phyloP scores from a whole-genome alignment of 2,113 vertebrate species.

The Columba livia region DNA sequence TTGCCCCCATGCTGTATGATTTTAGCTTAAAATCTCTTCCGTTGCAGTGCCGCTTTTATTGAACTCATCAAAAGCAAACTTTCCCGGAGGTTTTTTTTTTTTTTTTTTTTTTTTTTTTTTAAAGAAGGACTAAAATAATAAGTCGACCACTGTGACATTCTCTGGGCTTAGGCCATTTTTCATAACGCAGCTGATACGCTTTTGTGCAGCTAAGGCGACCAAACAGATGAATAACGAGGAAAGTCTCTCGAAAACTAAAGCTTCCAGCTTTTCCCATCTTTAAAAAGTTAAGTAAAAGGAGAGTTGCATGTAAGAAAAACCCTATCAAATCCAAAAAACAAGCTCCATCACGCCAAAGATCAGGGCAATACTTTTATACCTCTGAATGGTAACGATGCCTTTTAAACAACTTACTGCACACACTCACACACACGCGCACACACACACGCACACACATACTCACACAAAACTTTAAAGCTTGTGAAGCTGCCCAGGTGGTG shows the following conservation, averaged over 20 bases:
- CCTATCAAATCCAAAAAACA: slow-evolving; percentile 1
- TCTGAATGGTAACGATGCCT: slow-evolving; percentile 68
- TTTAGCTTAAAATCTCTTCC: slow-evolving; percentile 85
- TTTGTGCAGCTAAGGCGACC: slow-evolving; percentile 90
- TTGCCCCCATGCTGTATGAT: slow-evolving; percentile 83
- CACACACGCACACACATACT: slow-evolving; percentile 6
- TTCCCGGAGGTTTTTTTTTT: slow-evolving; percentile 81
- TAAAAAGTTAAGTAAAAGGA: slow-evolving; percentile 79
- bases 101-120: slow-evolving; percentile 73
- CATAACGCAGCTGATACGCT: slow-evolving; percentile 89
- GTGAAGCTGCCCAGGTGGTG: slow-evolving; percentile 78
- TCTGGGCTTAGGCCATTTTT: slow-evolving; percentile 91
- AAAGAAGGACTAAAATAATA: slow-evolving; percentile 88
- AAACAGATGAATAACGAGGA: slow-evolving; percentile 84
- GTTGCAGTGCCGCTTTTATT: slow-evolving; percentile 84
- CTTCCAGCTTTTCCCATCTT: slow-evolving; percentile 77
- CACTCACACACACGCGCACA: background rate
- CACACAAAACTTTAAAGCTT: slow-evolving; percentile 77
- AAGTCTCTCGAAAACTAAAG: slow-evolving; percentile 78
- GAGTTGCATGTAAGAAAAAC: slow-evolving; percentile 59
- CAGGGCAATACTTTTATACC: slow-evolving; percentile 74
- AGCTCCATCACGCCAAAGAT: slow-evolving; percentile 63
- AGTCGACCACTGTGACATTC: slow-evolving; percentile 97
- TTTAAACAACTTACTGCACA: slow-evolving; percentile 72
- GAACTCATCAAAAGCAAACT: slow-evolving; percentile 94